Evolutionary conservation across 2,888 invertebrate genomes (phyloP), one percentile per base, ranked within the genome.

Genomic region (Steinernema scapterisci): DNA sequence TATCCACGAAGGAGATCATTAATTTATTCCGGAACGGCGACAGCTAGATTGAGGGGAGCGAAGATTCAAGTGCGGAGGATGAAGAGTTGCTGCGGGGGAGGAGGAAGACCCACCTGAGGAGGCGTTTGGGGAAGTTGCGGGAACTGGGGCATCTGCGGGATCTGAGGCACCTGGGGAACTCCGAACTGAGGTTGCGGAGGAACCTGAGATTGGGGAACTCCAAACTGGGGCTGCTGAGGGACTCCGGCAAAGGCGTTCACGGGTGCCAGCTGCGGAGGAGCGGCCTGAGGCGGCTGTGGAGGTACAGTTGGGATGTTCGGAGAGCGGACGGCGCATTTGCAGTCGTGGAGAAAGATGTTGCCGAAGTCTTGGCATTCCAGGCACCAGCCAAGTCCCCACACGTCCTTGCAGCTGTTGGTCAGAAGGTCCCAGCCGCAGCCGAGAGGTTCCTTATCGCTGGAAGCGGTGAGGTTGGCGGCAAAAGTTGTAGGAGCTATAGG

Each of bases 361-460:
- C 85, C 85, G 70, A 86, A 84, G 74, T 86, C 85, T 54, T 80
- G 79, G 73, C 85, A 86, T 63, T 71, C 25, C 0, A 63, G 45
- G 43, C 56, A 79, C 81, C 81, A 81, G 27, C 80, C 79, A 44
- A 81, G 72, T 43, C 77, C 79, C 72, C 82, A 84, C 11, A 84
- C 79, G 75, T 84, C 85, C 78, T 85, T 86, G 79, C 86, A 86
- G 13, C 80, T 78, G 75, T 85, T 84, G 9, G 82, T 78, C 27
- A 86, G 63, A 77, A 85, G 78, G 76, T 86, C 86, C 77, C 81
- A 86, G 31, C 83, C 83, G 70, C 86, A 86, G 52, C 86, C 86
- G 9, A 86, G 74, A 73, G 84, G 85, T 51, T 85, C 85, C 56
- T 81, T 79, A n/a, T 51, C 46, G 0, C 16, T 31, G 11, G 56